Conservation (phyloP, 2,797 vertebrate species). For the Ciconia nigra region DNA sequence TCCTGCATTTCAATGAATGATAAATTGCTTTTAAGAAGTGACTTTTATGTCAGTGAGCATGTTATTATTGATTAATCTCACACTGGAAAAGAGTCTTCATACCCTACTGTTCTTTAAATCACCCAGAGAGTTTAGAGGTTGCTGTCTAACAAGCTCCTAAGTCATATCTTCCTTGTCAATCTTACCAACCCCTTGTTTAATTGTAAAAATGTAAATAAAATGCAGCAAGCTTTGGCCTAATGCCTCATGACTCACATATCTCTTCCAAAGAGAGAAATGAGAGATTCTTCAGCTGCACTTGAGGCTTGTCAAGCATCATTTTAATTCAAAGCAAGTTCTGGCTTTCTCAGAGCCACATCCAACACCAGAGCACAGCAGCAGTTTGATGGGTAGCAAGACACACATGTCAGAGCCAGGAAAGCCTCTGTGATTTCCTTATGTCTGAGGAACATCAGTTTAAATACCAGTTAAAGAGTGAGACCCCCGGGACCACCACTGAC, state of each 20-base stretch:
- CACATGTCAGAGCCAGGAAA: neutral
- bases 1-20: neutral
- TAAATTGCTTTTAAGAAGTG: neutral
- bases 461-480: neutral
- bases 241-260: rapidly evolving
- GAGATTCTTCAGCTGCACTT: neutral
- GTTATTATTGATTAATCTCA: neutral
- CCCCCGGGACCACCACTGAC: neutral
- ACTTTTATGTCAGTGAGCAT: neutral
- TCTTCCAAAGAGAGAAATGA: neutral
- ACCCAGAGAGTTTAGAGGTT: neutral
- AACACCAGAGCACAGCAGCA: neutral
- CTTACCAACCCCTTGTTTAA: neutral
- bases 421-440: neutral
- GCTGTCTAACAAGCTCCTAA: neutral
- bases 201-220: neutral
- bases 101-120: neutral
- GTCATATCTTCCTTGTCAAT: neutral
- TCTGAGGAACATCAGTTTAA: neutral
- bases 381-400: neutral
- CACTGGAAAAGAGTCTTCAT: neutral
- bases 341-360: neutral
- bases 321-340: neutral
- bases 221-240: neutral
- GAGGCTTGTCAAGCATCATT: neutral